Base-by-base conservation (phyloP, 1,140 invertebrate genomes). In the Anastrepha ludens region DNA sequence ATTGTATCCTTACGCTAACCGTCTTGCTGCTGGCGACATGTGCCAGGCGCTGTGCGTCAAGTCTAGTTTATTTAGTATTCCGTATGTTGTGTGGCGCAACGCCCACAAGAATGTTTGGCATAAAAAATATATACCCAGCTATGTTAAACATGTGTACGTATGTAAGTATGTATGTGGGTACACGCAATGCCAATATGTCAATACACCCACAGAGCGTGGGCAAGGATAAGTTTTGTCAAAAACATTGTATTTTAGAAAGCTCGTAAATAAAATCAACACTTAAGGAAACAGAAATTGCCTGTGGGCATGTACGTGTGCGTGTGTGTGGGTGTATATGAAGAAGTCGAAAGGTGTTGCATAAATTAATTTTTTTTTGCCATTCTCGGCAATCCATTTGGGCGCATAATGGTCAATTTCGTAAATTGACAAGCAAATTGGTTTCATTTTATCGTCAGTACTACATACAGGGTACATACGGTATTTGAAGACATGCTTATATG, bases 381-480 rank as follows among this genome's bases (percentile, higher is more conserved):
- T 81, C n/a, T 81, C 1, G n/a, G n/a, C 17, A 55, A n/a, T 20
- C 50, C 47, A 55, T 81, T 81, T 81, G 55, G 74, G n/a, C 47
- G 47, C 74, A 81, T 81, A 81, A 81, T 81, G 74, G 74, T 29
- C 74, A 81, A 50, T 81, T 81, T 81, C n/a, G 17, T 81, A 81
- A 81, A 81, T 81, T 81, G 74, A 20, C 47, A 55, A 81, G 74
- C n/a, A 81, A 81, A 81, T 81, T 81, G 74, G 47, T 20, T 81
- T 58, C n/a, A 50, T 81, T 50, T 81, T 81, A 55, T 81, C 47
- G 74, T 81, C 47, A 55, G 74, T 50, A 41, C 29, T 29, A 29
- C 29, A 29, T 29, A 29, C 29, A 29, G 29, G 29, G 29, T 29
- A 29, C 29, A 29, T 29, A 29, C 29, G 29, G 29, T 29, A 29